phyloP scores from a whole-genome alignment of 2,113 vertebrate genomes.

The Callorhinus ursinus region DNA sequence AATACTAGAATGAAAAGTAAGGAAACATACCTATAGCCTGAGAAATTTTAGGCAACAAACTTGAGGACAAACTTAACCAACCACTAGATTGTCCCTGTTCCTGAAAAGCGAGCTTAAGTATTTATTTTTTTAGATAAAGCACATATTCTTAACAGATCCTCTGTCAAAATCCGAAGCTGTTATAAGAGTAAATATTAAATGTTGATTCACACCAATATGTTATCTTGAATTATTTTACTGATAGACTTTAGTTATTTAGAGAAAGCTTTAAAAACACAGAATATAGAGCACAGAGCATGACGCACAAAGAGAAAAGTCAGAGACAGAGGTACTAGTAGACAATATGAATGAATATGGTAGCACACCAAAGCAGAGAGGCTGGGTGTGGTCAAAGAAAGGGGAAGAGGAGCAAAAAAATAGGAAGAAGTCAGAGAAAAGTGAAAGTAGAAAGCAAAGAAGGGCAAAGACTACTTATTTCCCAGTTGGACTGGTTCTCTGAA shows the following conservation, averaged over 20 bases:
- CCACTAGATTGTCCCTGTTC: neutral
- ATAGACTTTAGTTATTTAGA: neutral
- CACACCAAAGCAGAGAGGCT: neutral
- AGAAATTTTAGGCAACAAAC: neutral
- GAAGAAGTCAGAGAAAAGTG: neutral
- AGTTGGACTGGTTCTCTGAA: neutral
- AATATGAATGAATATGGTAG: no score
- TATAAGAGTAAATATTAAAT: neutral
- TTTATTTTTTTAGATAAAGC: neutral
- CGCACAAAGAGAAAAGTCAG: neutral
- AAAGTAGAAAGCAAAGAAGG: neutral
- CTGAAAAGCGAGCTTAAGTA: neutral
- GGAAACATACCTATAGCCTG: neutral
- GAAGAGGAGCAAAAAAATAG: neutral
- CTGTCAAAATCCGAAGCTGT: neutral
- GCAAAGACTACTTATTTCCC: neutral
- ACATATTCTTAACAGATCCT: neutral
- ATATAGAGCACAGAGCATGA: neutral
- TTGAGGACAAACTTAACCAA: neutral
- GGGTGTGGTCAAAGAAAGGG: accelerated
- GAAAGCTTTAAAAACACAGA: neutral
- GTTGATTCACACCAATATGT: neutral
- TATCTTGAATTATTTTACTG: constrained; percentile 2
- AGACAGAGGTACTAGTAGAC: neutral
- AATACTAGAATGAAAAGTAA: neutral